Conservation (phyloP, 2,888 invertebrate species). For the Ophion ellenae region DNA sequence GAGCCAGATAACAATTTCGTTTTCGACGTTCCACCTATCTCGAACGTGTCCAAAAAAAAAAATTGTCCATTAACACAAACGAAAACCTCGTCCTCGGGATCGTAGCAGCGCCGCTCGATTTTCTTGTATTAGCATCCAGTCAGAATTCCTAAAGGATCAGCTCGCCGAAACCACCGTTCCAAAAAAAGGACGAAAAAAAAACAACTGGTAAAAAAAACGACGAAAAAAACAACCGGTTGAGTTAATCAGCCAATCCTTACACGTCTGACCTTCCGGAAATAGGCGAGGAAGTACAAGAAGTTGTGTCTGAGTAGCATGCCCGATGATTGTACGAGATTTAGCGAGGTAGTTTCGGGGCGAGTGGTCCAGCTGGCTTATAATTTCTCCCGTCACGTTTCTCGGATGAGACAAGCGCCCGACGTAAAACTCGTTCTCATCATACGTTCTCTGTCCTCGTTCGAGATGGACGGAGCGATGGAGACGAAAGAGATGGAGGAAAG, state of each 20-base stretch:
- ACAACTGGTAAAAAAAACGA: background rate
- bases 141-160: background rate
- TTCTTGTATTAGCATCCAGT: background rate
- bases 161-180: background rate
- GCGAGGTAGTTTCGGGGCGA: conserved; percentile 12
- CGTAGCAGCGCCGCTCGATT: background rate
- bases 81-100: background rate
- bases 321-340: conserved; percentile 15
- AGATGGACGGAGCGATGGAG: background rate
- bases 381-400: conserved; percentile 40
- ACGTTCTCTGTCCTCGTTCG: conserved; percentile 8
- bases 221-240: background rate
- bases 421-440: background rate
- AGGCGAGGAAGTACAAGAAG: background rate
- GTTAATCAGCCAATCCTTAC: background rate
- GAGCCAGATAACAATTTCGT: background rate
- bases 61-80: background rate
- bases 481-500: background rate
- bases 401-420: conserved; percentile 10
- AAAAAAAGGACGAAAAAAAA: background rate
- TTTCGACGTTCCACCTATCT: background rate
- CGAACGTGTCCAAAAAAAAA: background rate
- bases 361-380: conserved; percentile 41
- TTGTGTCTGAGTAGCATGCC: background rate
- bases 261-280: background rate